phyloP scores from a whole-genome alignment of 2,113 vertebrate genomes.

The Hippocampus comes region DNA sequence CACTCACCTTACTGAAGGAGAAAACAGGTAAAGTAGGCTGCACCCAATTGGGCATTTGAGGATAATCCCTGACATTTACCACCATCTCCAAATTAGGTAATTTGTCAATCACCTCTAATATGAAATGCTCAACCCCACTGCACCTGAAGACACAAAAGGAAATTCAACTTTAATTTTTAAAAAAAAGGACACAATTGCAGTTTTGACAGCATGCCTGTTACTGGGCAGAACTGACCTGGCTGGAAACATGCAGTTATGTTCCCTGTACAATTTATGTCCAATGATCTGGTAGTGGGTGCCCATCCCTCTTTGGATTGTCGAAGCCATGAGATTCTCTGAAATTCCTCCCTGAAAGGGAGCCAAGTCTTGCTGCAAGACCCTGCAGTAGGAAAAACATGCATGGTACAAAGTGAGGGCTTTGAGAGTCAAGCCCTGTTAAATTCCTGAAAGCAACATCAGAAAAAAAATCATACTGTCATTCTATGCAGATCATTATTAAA shows the following conservation, averaged over 20 bases:
- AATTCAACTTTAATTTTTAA: neutral
- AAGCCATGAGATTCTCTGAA: constrained; percentile 77
- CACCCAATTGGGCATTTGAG: constrained; percentile 88
- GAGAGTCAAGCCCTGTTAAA: neutral
- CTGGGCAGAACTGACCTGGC: constrained; percentile 77
- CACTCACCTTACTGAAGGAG: constrained; percentile 94
- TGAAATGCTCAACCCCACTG: constrained; percentile 93
- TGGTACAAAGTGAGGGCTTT: neutral
- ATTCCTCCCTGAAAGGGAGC: constrained; percentile 80
- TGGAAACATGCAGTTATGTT: constrained; percentile 93
- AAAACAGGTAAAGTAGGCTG: constrained; percentile 83
- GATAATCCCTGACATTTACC: constrained; percentile 94
- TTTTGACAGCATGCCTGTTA: neutral
- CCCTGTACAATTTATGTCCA: constrained; percentile 83
- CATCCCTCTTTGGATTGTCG: constrained; percentile 78
- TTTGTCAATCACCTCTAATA: constrained; percentile 79
- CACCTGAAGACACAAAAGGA: constrained; percentile 71
- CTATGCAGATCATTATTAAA: neutral
- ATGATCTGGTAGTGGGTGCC: constrained; percentile 96
- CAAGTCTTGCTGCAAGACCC: constrained; percentile 83
- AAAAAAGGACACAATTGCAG: neutral
- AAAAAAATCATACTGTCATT: neutral
- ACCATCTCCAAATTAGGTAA: constrained; percentile 94
- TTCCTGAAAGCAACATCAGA: neutral
- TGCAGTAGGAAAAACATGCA: constrained; percentile 39